These are phyloP conservation scores for Chitala chitala DNA, from an alignment of 2,113 vertebrate genomes.

Conservation along the genomic window DNA sequence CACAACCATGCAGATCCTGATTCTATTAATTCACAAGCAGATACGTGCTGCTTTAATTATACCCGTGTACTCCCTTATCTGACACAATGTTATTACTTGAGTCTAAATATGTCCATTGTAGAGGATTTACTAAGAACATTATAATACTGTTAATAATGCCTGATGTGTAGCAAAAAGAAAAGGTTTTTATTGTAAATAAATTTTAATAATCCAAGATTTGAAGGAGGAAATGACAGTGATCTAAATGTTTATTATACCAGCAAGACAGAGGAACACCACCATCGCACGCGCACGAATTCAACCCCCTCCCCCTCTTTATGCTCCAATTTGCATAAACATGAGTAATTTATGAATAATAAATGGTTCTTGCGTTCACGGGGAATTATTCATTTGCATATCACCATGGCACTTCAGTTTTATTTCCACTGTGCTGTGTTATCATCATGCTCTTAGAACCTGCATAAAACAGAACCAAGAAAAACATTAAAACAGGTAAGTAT, in stretches of 20 bases:
- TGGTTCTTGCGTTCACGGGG: constrained; percentile 75
- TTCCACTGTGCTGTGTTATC: constrained; percentile 65
- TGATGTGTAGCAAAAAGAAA: background rate
- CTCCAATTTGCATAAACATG: constrained; percentile 91
- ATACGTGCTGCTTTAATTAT: constrained; percentile 1
- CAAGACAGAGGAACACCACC: constrained; percentile 41
- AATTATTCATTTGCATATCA: constrained; percentile 88
- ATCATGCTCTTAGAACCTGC: constrained; percentile 71
- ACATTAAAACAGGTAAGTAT: constrained; percentile 75
- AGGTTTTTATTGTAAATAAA: background rate
- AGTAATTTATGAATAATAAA: constrained; percentile 97
- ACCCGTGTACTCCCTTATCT: background rate
- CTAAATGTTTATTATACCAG: constrained; percentile 34
- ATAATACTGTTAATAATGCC: background rate
- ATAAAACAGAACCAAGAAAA: constrained; percentile 71
- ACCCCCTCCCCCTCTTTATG: constrained; percentile 36
- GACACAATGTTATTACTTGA: background rate
- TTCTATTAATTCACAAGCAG: background rate
- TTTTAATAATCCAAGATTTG: background rate
- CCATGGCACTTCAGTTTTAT: constrained; percentile 79
- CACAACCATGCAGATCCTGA: background rate
- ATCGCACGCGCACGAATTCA: constrained; percentile 32
- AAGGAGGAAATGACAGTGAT: background rate
- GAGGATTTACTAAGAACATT: background rate
- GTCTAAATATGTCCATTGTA: too few relatives aligned